Evolutionary conservation across 2,113 vertebrate species (phyloP), one percentile per base, ranked within the genome.

Genomic region (Cinclus cinclus): DNA sequence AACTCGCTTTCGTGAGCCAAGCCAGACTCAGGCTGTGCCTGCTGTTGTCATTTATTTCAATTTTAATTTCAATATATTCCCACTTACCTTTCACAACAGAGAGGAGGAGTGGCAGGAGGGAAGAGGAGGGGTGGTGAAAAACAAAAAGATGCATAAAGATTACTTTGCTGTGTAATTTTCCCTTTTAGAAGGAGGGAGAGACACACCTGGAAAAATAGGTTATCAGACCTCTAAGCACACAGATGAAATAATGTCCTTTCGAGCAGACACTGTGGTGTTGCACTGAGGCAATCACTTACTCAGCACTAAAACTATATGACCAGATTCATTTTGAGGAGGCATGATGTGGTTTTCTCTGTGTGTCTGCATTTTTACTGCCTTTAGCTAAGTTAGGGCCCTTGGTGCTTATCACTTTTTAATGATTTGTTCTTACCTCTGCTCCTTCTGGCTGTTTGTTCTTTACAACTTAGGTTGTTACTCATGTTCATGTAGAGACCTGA

Each of bases 371-470:
- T 96, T 96, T 92, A 87, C 55, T 83, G 78, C 75, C 87, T 59
- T 83, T 41, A 87, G 91, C 83, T 83, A 81, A 59, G 64, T 83
- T 80, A 93, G 56, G 42, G 55, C 58, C 63, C 50, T 69, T 90
- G 67, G 78, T 90, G 70, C 90, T 94, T 85, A 84, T 77, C 74
- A n/a, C 80, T 86, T 86, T 87, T 91, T 83, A 87, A 94, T 91
- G 88, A 82, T 85, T 90, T 95, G 78, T 93, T 91, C 88, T 93
- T 95, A 67, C 62, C 89, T 39, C 35, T 87, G 58, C 41, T 92
- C 82, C 71, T 90, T 89, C 88, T 89, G 47, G 65, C 79, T 77
- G 55, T 93, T 90, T 93, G 78, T 92, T 94, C 85, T 96, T 94
- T 90, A 91, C 69, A 82, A 39, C 87, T 87, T 79, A 50, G 64